phyloP scores from a whole-genome alignment of 2,113 vertebrate genomes.

The Tupaia chinensis region DNA sequence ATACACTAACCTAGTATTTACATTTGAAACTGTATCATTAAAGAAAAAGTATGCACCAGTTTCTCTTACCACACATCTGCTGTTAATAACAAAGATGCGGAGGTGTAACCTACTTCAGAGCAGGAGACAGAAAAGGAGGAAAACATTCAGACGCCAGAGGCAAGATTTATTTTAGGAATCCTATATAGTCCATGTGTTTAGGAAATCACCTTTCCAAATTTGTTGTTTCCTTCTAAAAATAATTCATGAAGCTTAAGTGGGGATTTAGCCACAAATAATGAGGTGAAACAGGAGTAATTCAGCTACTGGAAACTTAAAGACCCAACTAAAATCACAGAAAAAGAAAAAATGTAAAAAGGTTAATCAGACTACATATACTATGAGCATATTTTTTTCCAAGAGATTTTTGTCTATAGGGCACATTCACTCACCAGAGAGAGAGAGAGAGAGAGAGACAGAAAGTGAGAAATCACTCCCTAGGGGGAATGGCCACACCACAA shows the following conservation, averaged over 20 bases:
- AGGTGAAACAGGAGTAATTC: background rate
- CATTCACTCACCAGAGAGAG: too few species aligned
- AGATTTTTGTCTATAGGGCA: too few species aligned
- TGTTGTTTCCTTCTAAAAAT: slow-evolving; percentile 54
- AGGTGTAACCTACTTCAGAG: background rate
- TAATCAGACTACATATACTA: background rate
- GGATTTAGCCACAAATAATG: slow-evolving; percentile 10
- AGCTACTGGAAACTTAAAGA: slow-evolving; percentile 17
- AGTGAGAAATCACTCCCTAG: too few species aligned
- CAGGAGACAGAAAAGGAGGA: background rate
- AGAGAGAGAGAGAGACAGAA: too few species aligned
- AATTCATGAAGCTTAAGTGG: background rate
- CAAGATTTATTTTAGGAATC: slow-evolving; percentile 52
- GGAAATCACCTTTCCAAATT: slow-evolving; percentile 22
- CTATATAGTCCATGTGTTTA: background rate
- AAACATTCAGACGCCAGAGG: background rate
- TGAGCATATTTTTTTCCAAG: too few species aligned
- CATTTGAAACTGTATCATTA: background rate
- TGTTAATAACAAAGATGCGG: slow-evolving; percentile 27
- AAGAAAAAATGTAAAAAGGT: background rate
- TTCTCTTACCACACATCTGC: slow-evolving; percentile 12
- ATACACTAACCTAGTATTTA: slow-evolving; percentile 16
- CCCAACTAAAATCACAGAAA: slow-evolving; percentile 8
- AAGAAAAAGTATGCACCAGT: background rate
- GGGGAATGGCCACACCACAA: too few species aligned